Evolutionary conservation across 2,888 invertebrate genomes (phyloP), one percentile per base, ranked within the genome.

Genomic region (Heteromyza rotundicornis): DNA sequence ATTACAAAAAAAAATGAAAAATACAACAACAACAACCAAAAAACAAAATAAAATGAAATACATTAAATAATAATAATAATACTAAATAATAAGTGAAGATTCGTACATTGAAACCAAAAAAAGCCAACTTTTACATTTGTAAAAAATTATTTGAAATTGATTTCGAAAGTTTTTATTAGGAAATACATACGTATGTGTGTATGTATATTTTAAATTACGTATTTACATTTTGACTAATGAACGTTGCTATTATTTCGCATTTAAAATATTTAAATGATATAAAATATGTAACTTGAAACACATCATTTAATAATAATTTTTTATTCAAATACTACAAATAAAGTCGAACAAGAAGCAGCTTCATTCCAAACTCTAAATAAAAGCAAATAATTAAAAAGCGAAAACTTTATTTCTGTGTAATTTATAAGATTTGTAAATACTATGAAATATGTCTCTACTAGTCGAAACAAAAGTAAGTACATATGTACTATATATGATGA

Each of bases 401-500:
- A 22, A 52, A 52, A n/a, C 16, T 52, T 52, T 44, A 27, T 56
- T 44, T 44, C 56, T 40, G 40, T 40, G 23, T 23, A 17, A 22
- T 44, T 23, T 35, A 35, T 10, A 53, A 32, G 17, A 35, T 35
- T 53, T 53, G 53, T 53, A 53, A n/a, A 53, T 53, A 53, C 16
- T n/a, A 17, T 14, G 5, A 40, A 44, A 14, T 40, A 19, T 14
- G 16, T 47, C 47, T 47, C 47, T 47, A 19, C 47, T 47, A 47
- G 17, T 17, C 17, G 14, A 47, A 47, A n/a, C 17, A 51, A 51
- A 23, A 51, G 7, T 51, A 51, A 68, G 64, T n/a, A n/a, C n/a
- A n/a, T 64, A 5, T 24, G 19, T 66, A 60, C 49, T 54, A 64
- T 55, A 64, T 50, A 63, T 65, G 61, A 54, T 52, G 57, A 49